These are phyloP conservation scores for Apamea anceps DNA, from an alignment of 2,888 invertebrate genomes.

Conservation along the genomic window DNA sequence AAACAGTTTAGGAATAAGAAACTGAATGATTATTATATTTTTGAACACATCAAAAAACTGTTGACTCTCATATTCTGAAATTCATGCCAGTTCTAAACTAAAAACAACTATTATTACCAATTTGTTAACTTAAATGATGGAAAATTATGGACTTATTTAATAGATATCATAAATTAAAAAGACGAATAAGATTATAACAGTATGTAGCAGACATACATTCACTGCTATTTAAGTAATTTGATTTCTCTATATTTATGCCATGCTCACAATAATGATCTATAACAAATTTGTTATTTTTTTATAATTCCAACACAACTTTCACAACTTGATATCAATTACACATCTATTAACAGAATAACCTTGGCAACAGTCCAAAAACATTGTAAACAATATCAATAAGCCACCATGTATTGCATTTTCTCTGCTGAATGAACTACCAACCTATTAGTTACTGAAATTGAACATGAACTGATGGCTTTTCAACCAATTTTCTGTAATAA, in stretches of 20 bases:
- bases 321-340: not conserved
- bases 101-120: not conserved
- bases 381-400: not conserved
- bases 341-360: constrained; percentile 3
- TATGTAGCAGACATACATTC: too few species aligned
- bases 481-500: not conserved
- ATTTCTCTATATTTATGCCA: not conserved
- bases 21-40: not conserved
- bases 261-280: not conserved
- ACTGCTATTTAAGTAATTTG: not conserved
- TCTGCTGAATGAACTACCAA: not conserved
- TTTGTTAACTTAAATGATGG: not conserved
- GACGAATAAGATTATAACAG: not conserved
- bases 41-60: not conserved
- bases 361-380: constrained; percentile 27
- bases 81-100: not conserved
- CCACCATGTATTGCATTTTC: not conserved
- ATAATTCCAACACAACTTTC: not conserved
- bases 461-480: not conserved
- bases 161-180: constrained; percentile 9
- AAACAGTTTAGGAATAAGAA: too few species aligned
- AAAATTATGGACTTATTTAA: not conserved
- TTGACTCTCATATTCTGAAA: not conserved
- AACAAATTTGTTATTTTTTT: not conserved
- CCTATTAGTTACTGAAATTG: not conserved